Evolutionary conservation across 2,797 vertebrate genomes (phyloP), one percentile per base, ranked within the genome.

Genomic region (Leuciscus waleckii): DNA sequence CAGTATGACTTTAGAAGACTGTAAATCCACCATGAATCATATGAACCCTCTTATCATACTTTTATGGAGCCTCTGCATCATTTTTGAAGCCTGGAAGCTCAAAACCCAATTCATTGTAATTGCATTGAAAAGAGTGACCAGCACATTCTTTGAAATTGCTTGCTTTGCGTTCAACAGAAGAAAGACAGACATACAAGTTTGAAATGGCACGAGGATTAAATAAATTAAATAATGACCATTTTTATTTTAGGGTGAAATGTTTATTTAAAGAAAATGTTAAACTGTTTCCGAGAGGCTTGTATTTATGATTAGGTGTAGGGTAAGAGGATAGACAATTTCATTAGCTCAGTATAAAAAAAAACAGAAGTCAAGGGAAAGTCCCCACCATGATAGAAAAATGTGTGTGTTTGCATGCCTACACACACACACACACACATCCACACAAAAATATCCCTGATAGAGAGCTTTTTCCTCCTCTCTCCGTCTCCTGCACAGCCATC

Each of bases 391-490:
- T 11, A 58, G 63, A 78, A 35, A 69, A 78, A 58, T 78, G 67
- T 79, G 75, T 79, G 65, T 73, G 56, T 65, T 54, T 67, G 56
- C 37, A 84, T 77, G 32, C 32, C 61, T 32, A 67, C 35, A 84
- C 63, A 58, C 61, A 85, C 41, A 79, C 43, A 83, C 43, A 43
- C 73, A 85, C 41, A 79, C 41, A 74, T 11, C 17, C 63, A 63
- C 63, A 70, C 43, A 49, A 67, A 26, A 56, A 78, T 83, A 85
- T 85, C 81, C 79, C 80, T 80, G 83, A 85, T 81, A 49, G 86
- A 87, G 83, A 83, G 85, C 74, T 79, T 86, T 85, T 78, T 81
- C 68, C 78, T 71, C 83, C 69, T 69, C 61, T 79, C 23, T 70
- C n/a, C 2, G 43, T 85, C 79, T 76, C 81, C 43, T 73, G 65